phyloP scores from a whole-genome alignment of 2,888 invertebrate genomes.

The Polia nebulosa region DNA sequence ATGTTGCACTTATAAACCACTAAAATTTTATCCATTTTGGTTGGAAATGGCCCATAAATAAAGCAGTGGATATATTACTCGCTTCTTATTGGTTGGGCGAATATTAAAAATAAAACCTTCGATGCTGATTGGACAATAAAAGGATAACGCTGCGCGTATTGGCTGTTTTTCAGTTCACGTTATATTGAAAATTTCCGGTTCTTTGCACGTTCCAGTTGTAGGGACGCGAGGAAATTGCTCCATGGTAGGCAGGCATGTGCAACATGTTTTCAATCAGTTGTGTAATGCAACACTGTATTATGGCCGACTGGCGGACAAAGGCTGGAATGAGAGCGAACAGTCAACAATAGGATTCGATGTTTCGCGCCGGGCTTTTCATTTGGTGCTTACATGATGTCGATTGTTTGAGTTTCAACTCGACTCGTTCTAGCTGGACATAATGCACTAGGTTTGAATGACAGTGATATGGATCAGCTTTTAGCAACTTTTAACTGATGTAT shows the following conservation, averaged over 20 bases:
- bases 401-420: slow-evolving; percentile 15
- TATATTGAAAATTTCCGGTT: slow-evolving; percentile 35
- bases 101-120: slow-evolving; percentile 26
- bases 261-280: slow-evolving; percentile 36
- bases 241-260: slow-evolving; percentile 20
- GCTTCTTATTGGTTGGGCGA: neutral
- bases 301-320: slow-evolving; percentile 40
- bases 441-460: slow-evolving; percentile 1
- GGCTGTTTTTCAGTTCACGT: slow-evolving; percentile 22
- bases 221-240: slow-evolving; percentile 35
- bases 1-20: slow-evolving; percentile 2
- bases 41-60: slow-evolving; percentile 29
- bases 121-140: slow-evolving; percentile 19
- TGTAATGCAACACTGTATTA: slow-evolving; percentile 41
- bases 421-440: neutral
- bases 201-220: slow-evolving; percentile 27
- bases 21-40: slow-evolving; percentile 13
- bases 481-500: no score
- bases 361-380: slow-evolving; percentile 22
- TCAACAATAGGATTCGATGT: slow-evolving; percentile 38
- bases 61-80: slow-evolving; percentile 17
- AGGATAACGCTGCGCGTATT: slow-evolving; percentile 12
- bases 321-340: slow-evolving; percentile 19
- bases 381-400: slow-evolving; percentile 2
- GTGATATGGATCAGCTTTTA: neutral